Evolutionary conservation across 2,113 vertebrate species (phyloP).

Genomic region (Atrichornis clamosus): DNA sequence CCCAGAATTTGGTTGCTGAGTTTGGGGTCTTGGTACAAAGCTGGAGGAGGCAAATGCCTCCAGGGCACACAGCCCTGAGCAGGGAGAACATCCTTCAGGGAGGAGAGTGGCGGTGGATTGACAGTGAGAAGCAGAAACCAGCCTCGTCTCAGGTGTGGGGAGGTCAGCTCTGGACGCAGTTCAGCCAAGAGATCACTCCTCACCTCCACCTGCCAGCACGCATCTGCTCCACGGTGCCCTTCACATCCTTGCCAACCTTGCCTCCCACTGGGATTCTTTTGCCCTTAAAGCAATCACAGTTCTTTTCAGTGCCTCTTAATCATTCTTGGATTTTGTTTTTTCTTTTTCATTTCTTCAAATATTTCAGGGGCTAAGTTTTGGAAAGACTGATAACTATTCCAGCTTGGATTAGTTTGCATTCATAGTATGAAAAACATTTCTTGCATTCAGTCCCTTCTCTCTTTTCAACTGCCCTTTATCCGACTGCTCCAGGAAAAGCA

Average conservation of each 20-base stretch:
- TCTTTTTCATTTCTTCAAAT: background rate
- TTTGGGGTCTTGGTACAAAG: background rate
- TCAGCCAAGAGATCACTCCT: background rate
- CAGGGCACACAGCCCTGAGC: accelerated
- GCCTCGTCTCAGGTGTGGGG: accelerated
- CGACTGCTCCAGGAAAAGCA: background rate
- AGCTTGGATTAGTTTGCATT: background rate
- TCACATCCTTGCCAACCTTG: background rate
- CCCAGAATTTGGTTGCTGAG: background rate
- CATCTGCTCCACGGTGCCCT: background rate
- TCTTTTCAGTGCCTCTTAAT: background rate
- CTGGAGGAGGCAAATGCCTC: background rate
- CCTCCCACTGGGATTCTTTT: background rate
- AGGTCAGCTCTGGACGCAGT: background rate
- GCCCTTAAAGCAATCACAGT: background rate
- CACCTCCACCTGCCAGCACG: background rate
- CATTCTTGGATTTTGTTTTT: background rate
- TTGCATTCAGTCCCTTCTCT: background rate
- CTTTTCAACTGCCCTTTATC: background rate
- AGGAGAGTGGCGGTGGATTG: background rate
- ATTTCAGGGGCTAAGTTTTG: background rate
- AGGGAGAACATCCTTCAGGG: background rate
- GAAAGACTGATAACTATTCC: background rate
- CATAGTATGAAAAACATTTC: background rate
- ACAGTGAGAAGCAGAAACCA: background rate